Base-by-base conservation (phyloP, 2,113 vertebrate genomes). In the Rhinolophus ferrumequinum region DNA sequence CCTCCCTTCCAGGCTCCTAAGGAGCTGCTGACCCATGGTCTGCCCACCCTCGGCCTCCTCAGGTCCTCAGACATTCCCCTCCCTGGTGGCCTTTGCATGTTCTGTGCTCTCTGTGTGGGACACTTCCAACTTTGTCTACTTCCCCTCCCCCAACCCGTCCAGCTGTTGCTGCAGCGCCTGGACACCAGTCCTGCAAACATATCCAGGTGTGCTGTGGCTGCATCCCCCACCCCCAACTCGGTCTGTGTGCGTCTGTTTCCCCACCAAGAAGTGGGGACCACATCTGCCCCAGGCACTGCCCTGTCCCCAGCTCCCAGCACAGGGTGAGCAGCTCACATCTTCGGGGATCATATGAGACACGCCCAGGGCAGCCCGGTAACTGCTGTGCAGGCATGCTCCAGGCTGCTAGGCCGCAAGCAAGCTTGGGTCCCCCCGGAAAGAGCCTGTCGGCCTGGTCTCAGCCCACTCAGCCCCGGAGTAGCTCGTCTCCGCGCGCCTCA, bases 21-120 rank as follows among this genome's bases (percentile, higher is more conserved):
- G 33, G 33, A 35, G 33, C 2, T 0, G 5, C 26, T 0, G 2
- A 35, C 62, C 64, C 33, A 9, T 11, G 58, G 54, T 18, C 41
- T 21, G 19, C 56, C 16, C 22, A 12, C 67, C 30, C 35, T 30
- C 26, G 6, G 77, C 24, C 21, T 75, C n/a, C 44, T 62, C 8
- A 28, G 24, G 28, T 14, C 58, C 67, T 44, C 47, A 24, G 21
- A 28, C 67, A 6, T n/a, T 30, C 38, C 54, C 54, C 21, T 28
- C 54, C 26, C n/a, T 19, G 5, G 5, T 4, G 15, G 62, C 62
- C 50, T 66, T 3, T 54, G 26, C 18, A 67, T 0, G 8, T 21
- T 28, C 30, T 33, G 13, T n/a, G 77, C 15, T 69, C 70, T 75
- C 56, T 9, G 11, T 21, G 35, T 12, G 3, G 35, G 33, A 38